Base-by-base conservation (phyloP, 2,888 invertebrate species). In the Frankliniella fusca region DNA sequence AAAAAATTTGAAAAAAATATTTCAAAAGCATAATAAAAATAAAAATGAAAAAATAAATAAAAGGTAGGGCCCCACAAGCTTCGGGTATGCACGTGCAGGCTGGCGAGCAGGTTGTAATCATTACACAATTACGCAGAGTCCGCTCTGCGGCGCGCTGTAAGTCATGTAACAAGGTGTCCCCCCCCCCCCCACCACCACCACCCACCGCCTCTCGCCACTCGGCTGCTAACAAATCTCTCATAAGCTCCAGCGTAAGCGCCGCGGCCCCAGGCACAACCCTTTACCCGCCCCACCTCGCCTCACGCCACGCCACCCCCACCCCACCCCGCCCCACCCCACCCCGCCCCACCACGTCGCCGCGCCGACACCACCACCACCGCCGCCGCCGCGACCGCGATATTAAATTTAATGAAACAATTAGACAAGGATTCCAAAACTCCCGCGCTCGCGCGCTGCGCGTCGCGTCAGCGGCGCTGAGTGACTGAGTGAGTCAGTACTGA, bases 381-480 rank as follows among this genome's bases (percentile, higher is more conserved):
- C 70, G 9, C 70, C 23, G 70, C 23, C 70, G 27, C 27, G 18
- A 76, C 70, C 70, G 70, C 70, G 27, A 76, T 76, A 76, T 76
- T 76, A 76, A 76, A 76, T 76, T 76, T 76, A 76, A 76, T 76
- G 70, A 76, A 76, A 76, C 70, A 76, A 76, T 76, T 76, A 76
- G 70, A 76, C 70, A 27, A 23, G 70, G 70, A 76, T 76, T 76
- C 70, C 70, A 12, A n/a, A 27, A 23, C 70, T 76, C 70, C 18
- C 61, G 7, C 61, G 7, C 61, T 61, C 61, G 11, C 12, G 7
- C 15, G 18, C 61, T 61, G 20, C n/a, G 20, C n/a, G 20, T 61
- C 61, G 18, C 61, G 11, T 2, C 54, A 50, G 54, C 54, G 15
- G 18, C 8, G 54, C 61, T n/a, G 61, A n/a, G n/a, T 61, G 61